Conservation (phyloP, 2,888 invertebrate species). For the Microchrysa polita region DNA sequence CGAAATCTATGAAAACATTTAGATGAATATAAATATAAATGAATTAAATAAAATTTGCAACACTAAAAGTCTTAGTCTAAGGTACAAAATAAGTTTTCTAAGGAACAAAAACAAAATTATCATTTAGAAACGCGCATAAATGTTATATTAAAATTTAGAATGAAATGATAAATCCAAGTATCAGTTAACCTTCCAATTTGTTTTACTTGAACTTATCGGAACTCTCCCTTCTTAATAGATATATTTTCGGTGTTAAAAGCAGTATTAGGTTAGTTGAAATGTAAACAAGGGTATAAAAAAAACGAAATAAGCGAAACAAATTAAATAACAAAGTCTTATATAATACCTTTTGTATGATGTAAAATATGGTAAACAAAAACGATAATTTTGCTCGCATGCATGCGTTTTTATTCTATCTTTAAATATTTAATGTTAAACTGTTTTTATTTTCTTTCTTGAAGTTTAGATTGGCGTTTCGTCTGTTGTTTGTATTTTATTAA, state of each 20-base stretch:
- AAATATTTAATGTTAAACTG: constrained; percentile 25
- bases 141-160: constrained; percentile 35
- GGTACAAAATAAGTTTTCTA: constrained; percentile 45
- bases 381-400: constrained; percentile 40
- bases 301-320: constrained; percentile 38
- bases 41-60: constrained; percentile 40
- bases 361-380: constrained; percentile 41
- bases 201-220: constrained; percentile 34
- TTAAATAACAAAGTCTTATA: constrained; percentile 32
- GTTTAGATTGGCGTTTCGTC: constrained; percentile 48
- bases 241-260: constrained; percentile 35
- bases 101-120: constrained; percentile 33
- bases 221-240: constrained; percentile 16
- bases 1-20: constrained; percentile 42
- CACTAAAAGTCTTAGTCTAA: constrained; percentile 43
- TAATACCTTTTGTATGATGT: constrained; percentile 42
- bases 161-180: constrained; percentile 27
- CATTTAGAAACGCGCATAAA: constrained; percentile 40
- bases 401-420: constrained; percentile 34
- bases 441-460: constrained; percentile 35
- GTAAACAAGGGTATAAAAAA: constrained; percentile 35
- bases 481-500: constrained; percentile 49
- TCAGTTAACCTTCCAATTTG: constrained; percentile 24
- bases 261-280: constrained; percentile 44
- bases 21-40: constrained; percentile 40